Conservation (phyloP, 2,113 vertebrate species). For the Oceanodroma tethys region DNA sequence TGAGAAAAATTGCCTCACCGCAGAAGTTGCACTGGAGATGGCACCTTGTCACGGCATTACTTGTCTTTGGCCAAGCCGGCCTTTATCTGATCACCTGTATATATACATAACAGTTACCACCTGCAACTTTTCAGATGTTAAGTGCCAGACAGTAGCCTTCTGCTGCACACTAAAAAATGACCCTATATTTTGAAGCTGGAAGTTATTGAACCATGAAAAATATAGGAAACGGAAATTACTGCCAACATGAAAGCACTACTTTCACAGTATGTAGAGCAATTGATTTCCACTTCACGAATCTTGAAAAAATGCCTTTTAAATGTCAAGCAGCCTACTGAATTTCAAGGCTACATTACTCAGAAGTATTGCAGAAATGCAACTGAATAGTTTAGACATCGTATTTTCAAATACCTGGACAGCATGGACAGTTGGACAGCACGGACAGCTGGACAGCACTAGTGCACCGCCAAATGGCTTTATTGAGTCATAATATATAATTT, state of each 20-base stretch:
- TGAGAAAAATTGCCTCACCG: background rate
- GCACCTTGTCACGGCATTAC: background rate
- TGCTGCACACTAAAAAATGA: background rate
- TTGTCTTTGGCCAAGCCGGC: background rate
- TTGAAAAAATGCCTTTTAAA: background rate
- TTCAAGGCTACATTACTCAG: background rate
- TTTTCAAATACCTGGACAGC: background rate
- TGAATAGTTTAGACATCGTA: background rate
- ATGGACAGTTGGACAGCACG: background rate
- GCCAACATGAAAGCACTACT: background rate
- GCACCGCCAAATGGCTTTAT: background rate
- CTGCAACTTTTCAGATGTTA: background rate
- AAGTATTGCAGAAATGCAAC: background rate
- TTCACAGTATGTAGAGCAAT: background rate
- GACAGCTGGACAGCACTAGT: background rate
- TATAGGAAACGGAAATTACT: background rate
- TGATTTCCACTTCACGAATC: background rate
- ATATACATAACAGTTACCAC: background rate
- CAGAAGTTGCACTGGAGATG: background rate
- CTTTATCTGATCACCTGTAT: background rate
- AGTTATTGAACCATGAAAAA: background rate
- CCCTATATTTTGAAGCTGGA: background rate
- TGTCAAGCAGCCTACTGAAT: background rate
- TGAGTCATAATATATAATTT: background rate
- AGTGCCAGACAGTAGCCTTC: background rate